Base-by-base conservation (phyloP, 2,113 vertebrate genomes). In the Helogale parvula region DNA sequence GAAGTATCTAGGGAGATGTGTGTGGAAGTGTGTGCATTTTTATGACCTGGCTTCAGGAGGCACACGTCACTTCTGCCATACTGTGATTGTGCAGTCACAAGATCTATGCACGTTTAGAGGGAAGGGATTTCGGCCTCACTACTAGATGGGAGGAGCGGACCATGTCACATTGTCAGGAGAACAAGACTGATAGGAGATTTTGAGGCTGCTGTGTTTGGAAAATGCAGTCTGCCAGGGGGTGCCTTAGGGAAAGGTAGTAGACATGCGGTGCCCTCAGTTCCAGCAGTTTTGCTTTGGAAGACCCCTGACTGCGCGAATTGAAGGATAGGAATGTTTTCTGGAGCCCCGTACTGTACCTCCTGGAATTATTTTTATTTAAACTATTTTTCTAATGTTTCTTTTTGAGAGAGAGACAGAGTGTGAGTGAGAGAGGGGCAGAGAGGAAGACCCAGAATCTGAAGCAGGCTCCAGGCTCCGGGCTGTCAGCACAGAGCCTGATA, bases 191-290 rank as follows among this genome's bases (percentile, higher is more conserved):
- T 5, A 23, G 69, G 66, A 81, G 68, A 16, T 27, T 45, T 0
- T 13, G 21, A 76, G 54, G 54, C 19, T n/a, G 15, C 80, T 27
- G 1, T 71, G 84, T 71, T 79, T 91, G 86, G 50, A 85, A 96
- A 82, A 88, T 25, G 50, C 65, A 38, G 2, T 10, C 66, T 85
- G 47, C 41, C 16, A 57, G 45, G 14, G 4, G 19, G 16, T 17
- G n/a, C 50, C 29, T 47, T 14, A 7, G 33, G 50, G 5, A 23
- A 94, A 94, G 2, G 27, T 29, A 10, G 25, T 33, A 23, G 54
- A 23, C 27, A 23, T 0, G 7, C 1, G 50, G 47, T n/a, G 4
- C 25, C 33, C 14, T 16, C 0, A 1, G 9, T n/a, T 25, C 31
- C 54, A 31, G 33, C 2, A 29, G 12, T 35, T 89, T n/a, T 74